Conservation (phyloP, 2,888 invertebrate species). For the Crematogaster levior region DNA sequence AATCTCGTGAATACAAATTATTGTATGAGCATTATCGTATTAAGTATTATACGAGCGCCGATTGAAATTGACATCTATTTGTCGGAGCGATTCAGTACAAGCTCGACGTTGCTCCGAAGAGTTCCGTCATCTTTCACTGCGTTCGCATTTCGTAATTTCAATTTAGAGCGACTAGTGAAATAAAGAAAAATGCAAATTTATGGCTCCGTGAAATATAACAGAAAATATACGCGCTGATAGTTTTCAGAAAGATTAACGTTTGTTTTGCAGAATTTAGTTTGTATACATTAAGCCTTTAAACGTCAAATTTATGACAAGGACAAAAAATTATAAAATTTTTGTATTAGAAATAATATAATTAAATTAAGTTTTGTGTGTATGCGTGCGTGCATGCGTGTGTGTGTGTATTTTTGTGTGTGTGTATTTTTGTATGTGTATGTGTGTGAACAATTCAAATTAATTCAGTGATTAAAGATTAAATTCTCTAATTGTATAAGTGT, state of each 20-base stretch:
- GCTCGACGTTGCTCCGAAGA: slow-evolving; percentile 48
- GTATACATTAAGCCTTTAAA: not conserved
- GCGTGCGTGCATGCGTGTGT: too few species aligned
- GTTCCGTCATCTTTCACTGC: slow-evolving; percentile 15
- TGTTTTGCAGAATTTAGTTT: not conserved
- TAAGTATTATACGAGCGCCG: slow-evolving; percentile 70
- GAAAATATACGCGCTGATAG: not conserved
- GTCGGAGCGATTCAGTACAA: slow-evolving; percentile 71
- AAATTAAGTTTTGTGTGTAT: too few species aligned
- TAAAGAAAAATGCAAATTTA: not conserved
- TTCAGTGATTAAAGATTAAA: not conserved
- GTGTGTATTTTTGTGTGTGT: too few species aligned
- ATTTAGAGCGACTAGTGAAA: not conserved
- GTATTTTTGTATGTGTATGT: too few species aligned
- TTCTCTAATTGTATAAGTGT: not conserved
- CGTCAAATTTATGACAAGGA: not conserved
- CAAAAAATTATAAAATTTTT: too few species aligned
- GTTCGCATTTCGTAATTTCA: not conserved
- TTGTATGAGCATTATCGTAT: slow-evolving; percentile 67
- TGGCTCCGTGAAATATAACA: not conserved
- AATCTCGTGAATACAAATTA: slow-evolving; percentile 54
- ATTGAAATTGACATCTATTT: slow-evolving; percentile 77
- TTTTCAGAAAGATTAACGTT: not conserved
- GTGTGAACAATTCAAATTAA: not conserved
- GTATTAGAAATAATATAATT: slow-evolving; percentile 3